Conservation (phyloP, 92 coral and sea anemone species). For the Palythoa caribaeorum region DNA sequence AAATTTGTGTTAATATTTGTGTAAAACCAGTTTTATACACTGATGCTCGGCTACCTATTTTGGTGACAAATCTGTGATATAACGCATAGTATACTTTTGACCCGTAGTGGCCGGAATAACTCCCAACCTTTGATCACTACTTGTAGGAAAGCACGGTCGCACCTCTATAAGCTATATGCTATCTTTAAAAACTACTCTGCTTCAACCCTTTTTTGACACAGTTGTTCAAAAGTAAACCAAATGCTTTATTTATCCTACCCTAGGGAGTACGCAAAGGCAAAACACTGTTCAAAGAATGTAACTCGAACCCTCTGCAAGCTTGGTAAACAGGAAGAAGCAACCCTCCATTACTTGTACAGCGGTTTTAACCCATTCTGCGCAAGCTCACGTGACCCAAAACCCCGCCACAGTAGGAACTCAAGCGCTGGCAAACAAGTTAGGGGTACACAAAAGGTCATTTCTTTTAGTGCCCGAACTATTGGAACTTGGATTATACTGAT, state of each 20-base stretch:
- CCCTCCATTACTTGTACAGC: conserved; percentile 1
- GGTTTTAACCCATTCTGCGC: conserved; percentile 32
- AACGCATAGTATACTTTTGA: too few species aligned
- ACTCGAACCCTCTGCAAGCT: not conserved
- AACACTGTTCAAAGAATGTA: conserved; percentile 22
- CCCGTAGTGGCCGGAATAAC: too few species aligned
- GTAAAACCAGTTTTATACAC: too few species aligned
- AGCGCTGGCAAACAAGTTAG: not conserved
- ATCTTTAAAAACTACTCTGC: too few species aligned
- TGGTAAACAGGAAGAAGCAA: not conserved
- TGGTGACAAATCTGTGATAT: too few species aligned
- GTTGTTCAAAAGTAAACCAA: not conserved
- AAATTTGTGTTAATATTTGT: too few species aligned
- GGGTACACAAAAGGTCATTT: conserved; percentile 8
- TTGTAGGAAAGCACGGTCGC: too few species aligned
- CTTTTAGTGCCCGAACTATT: not conserved
- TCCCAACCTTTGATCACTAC: too few species aligned
- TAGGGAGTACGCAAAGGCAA: conserved; percentile 31
- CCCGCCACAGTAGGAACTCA: not conserved
- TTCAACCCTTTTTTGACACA: not conserved
- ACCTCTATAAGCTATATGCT: too few species aligned
- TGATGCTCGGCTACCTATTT: too few species aligned
- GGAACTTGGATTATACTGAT: not conserved
- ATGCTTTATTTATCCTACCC: too few species aligned
- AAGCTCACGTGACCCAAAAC: conserved; percentile 27